A percentile compares a stretch with the other conserved stretches of the same genome.
Evolutionary conservation across 2,113 vertebrate genomes (phyloP).

Genomic region (Carlito syrichta): DNA sequence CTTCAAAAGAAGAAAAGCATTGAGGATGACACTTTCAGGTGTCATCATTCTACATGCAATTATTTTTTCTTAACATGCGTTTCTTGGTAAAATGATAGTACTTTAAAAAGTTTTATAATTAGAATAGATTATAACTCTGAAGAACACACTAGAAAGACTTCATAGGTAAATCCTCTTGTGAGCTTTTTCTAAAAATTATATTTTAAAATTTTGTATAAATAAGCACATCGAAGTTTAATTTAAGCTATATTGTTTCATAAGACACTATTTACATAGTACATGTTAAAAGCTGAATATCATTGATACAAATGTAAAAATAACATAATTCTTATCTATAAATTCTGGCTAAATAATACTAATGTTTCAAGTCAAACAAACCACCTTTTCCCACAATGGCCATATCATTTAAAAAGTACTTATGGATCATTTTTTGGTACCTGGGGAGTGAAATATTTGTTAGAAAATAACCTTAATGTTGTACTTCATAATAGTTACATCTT

Average conservation of each 20-base stretch:
- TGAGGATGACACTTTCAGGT: not conserved
- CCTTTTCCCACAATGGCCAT: not conserved
- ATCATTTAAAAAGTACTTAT: not conserved
- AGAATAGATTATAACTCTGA: not conserved
- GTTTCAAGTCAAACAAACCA: not conserved
- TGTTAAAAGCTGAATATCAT: not conserved
- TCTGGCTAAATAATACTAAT: not conserved
- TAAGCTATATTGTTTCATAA: not conserved
- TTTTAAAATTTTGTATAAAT: not conserved
- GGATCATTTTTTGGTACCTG: not conserved
- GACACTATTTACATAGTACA: not conserved
- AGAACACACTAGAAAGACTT: not conserved
- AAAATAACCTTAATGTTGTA: no score
- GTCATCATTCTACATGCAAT: not conserved
- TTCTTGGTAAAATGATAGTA: not conserved
- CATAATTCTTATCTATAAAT: not conserved
- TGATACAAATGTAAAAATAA: not conserved
- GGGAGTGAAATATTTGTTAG: not conserved
- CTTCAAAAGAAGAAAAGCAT: not conserved
- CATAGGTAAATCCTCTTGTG: not conserved
- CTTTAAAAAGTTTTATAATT: not conserved
- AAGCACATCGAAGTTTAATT: not conserved
- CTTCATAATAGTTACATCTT: not conserved
- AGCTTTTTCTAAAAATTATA: not conserved
- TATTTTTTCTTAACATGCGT: not conserved